A percentile compares a stretch with the other conserved stretches of the same genome.
phyloP scores from a whole-genome alignment of 2,888 invertebrate genomes.

The Dryococelus australis region DNA sequence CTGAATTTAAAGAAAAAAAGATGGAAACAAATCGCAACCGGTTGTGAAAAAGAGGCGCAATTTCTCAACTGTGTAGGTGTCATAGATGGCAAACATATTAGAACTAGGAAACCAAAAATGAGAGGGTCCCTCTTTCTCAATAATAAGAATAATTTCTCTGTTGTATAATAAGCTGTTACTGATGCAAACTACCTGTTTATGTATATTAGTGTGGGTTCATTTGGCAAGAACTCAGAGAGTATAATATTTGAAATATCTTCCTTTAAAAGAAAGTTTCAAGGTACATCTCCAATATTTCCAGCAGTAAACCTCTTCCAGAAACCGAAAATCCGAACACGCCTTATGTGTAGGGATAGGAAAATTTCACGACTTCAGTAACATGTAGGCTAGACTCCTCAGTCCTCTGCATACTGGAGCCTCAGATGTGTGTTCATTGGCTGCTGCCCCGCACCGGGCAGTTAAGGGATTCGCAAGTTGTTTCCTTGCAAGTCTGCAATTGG shows the following conservation, averaged over 20 bases:
- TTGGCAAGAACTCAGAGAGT: background rate
- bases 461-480: too few relatives aligned
- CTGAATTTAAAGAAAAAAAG: background rate
- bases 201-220: background rate
- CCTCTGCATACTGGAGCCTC: too few relatives aligned
- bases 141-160: background rate
- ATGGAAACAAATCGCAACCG: background rate
- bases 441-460: too few relatives aligned
- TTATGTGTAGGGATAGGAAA: too few relatives aligned
- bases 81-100: background rate
- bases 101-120: background rate
- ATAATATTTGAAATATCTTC: slow-evolving; percentile 7
- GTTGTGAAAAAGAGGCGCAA: background rate
- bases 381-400: too few relatives aligned
- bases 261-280: background rate
- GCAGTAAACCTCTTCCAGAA: background rate
- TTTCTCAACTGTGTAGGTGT: background rate
- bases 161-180: background rate
- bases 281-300: background rate
- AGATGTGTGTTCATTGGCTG: too few relatives aligned
- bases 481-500: too few relatives aligned
- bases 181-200: background rate
- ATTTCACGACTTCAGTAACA: too few relatives aligned
- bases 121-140: background rate
- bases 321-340: background rate